Evolutionary conservation across 2,888 invertebrate genomes (phyloP), one percentile per base, ranked within the genome.

Genomic region (Macaria liturata): DNA sequence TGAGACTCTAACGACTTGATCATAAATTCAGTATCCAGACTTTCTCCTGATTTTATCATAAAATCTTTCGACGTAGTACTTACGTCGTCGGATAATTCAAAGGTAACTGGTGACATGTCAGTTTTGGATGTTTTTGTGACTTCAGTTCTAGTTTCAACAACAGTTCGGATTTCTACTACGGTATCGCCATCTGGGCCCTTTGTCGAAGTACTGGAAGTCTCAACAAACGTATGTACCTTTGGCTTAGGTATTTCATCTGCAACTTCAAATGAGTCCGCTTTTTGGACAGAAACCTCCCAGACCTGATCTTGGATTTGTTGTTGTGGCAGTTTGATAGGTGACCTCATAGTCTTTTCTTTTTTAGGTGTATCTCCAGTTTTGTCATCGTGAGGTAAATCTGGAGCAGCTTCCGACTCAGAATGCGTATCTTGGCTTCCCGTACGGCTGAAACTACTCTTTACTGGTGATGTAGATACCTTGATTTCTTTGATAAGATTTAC

Each of bases 391-490:
- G 92, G 92, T 57, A 92, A 76, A 65, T 93, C 93, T 31, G 93
- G 92, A 9, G 91, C 92, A 44, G 83, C 75, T 80, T 93, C 93
- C 4, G 93, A 93, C 70, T 93, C 93, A 1, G 93, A 93, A 64
- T 93, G 92, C 30, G 93, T 92, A 64, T 93, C 93, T 76, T 92
- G 93, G 74, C 93, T 93, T 51, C 92, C 92, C 51, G 92, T 92
- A 52, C 91, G 82, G 71, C 93, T 93, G 67, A 92, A 92, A 4
- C 89, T 81, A 67, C 89, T 90, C 59, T 91, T 91, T 3, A 92
- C 81, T 6, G 91, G 92, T 34, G 92, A 92, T 1, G 92, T 91
- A 0, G 92, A 92, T 3, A 92, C 74, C 72, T 88, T 92, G n/a
- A 92, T 92, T 84, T 92, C 92, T 68, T 92, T 92, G 34, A 92